phyloP scores from a whole-genome alignment of 1,140 invertebrate genomes.

The Drosophila tsacasi region DNA sequence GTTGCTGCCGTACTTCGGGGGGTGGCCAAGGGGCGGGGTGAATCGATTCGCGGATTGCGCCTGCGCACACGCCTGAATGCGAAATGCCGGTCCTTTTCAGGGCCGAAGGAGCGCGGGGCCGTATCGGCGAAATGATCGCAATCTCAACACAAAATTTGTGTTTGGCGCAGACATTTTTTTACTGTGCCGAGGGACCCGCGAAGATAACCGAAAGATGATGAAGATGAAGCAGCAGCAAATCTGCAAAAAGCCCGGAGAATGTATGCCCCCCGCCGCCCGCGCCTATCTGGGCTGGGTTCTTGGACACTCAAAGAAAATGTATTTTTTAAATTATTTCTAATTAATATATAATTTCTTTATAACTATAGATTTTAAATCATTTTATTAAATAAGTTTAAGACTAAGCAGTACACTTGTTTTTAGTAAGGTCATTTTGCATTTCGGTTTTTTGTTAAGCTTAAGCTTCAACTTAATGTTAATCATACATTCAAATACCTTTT shows the following conservation, averaged over 20 bases:
- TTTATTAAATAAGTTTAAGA: no score
- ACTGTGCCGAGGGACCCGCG: slow-evolving; percentile 60
- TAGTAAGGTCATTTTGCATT: no score
- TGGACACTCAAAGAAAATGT: slow-evolving; percentile 7
- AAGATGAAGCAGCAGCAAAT: slow-evolving; percentile 82
- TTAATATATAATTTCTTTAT: no score
- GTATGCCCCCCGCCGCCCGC: slow-evolving; percentile 39
- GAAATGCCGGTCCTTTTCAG: slow-evolving; percentile 37
- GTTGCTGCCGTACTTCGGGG: slow-evolving; percentile 10
- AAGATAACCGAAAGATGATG: slow-evolving; percentile 75
- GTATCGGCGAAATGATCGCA: slow-evolving; percentile 81
- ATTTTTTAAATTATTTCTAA: background rate
- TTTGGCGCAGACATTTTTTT: slow-evolving; percentile 83
- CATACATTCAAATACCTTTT: background rate
- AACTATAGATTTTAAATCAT: background rate
- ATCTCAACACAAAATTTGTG: slow-evolving; percentile 83
- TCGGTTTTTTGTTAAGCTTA: background rate
- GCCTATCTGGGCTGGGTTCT: slow-evolving; percentile 17
- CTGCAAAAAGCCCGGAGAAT: slow-evolving; percentile 59
- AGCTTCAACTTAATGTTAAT: background rate
- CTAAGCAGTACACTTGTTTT: background rate
- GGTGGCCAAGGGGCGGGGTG: slow-evolving; percentile 15
- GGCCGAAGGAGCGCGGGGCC: slow-evolving; percentile 19
- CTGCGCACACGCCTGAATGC: slow-evolving; percentile 81
- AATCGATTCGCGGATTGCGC: slow-evolving; percentile 60